Evolutionary conservation across 2,113 vertebrate genomes (phyloP).

Genomic region (Craseonycteris thonglongyai): DNA sequence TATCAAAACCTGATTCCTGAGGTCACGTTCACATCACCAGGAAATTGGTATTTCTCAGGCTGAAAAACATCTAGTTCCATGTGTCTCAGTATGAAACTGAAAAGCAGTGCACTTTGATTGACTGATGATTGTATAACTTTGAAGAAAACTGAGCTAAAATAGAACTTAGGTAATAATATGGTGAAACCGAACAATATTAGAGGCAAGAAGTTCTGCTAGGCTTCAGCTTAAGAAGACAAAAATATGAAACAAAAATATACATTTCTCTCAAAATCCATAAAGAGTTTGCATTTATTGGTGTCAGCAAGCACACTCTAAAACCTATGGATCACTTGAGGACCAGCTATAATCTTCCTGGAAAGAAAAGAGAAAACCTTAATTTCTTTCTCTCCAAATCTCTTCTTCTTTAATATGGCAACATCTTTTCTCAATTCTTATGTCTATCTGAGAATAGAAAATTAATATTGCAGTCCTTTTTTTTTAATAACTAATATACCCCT

Average conservation of each 20-base stretch:
- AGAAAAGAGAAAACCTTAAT: neutral
- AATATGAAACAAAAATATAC: slow-evolving; percentile 1
- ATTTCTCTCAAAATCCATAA: slow-evolving; percentile 16
- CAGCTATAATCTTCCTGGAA: neutral
- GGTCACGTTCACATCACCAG: neutral
- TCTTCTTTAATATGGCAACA: neutral
- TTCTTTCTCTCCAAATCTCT: slow-evolving; percentile 2
- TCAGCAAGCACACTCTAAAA: slow-evolving; percentile 22
- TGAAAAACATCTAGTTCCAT: slow-evolving; percentile 2
- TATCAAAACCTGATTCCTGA: neutral
- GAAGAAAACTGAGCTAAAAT: slow-evolving; percentile 54
- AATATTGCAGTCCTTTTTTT: neutral
- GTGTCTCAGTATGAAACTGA: slow-evolving; percentile 17
- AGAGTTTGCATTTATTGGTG: slow-evolving; percentile 3
- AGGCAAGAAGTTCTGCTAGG: slow-evolving; percentile 7
- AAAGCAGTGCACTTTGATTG: slow-evolving; percentile 54
- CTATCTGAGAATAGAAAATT: neutral
- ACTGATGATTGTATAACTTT: slow-evolving; percentile 46
- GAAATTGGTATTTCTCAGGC: slow-evolving; percentile 31
- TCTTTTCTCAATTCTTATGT: neutral
- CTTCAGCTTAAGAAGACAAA: slow-evolving; percentile 35
- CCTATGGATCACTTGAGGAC: neutral
- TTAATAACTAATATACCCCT: neutral
- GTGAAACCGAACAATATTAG: slow-evolving; percentile 31
- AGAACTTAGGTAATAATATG: slow-evolving; percentile 30